Percentiles rank a stretch among this genome's conserved stretches.
Evolutionary conservation across 1,140 invertebrate genomes (phyloP).

Genomic region (Solenopsis invicta): DNA sequence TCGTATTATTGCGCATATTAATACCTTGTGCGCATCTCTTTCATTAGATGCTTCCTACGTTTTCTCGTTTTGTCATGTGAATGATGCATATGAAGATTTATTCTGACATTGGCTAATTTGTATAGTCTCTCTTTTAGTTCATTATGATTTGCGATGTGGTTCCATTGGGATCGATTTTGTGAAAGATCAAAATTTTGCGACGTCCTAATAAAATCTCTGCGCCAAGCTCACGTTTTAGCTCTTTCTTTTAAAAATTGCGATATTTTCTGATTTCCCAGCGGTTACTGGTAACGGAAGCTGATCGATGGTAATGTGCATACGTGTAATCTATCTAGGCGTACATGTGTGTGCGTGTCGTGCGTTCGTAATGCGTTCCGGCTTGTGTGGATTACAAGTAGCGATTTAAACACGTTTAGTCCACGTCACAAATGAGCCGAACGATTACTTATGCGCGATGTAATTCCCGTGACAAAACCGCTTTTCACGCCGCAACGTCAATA

Average conservation of each 20-base stretch:
- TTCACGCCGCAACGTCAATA: neutral
- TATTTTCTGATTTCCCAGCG: constrained; percentile 33
- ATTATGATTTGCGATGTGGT: neutral
- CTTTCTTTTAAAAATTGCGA: constrained; percentile 21
- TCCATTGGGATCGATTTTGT: neutral
- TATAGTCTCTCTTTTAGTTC: neutral
- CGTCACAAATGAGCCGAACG: constrained; percentile 15
- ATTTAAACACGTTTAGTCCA: constrained; percentile 40
- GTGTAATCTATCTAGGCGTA: constrained; percentile 2
- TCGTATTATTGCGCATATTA: neutral
- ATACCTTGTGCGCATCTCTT: neutral
- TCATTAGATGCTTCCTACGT: neutral
- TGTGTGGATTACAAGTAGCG: neutral
- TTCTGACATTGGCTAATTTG: neutral
- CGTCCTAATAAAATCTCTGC: neutral
- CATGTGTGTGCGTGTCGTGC: neutral
- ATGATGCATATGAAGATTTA: neutral
- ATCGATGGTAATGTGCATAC: neutral
- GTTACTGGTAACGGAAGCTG: neutral
- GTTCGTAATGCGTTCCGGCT: neutral
- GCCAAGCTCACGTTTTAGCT: neutral
- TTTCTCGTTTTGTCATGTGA: neutral
- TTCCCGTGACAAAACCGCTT: neutral
- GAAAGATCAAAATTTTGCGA: neutral
- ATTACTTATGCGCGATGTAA: constrained; percentile 30